phyloP scores from a whole-genome alignment of 1,140 invertebrate species.

The Helicorthomorpha holstii region DNA sequence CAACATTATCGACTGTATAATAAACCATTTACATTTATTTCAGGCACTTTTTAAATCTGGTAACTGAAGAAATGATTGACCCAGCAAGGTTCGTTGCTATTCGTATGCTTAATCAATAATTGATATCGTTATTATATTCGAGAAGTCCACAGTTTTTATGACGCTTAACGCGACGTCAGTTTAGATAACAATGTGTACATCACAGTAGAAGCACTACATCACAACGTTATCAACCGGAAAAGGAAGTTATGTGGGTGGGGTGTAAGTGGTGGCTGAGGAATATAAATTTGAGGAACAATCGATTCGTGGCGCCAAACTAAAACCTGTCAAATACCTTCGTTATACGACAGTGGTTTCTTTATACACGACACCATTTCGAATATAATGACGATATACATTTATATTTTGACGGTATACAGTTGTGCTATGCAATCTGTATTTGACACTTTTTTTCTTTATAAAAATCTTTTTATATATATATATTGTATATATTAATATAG shows the following conservation, averaged over 20 bases:
- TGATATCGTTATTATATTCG: not conserved
- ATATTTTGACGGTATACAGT: too few species aligned
- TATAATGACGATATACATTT: too few species aligned
- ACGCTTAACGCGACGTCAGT: not conserved
- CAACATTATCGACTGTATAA: not conserved
- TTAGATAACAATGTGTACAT: too few species aligned
- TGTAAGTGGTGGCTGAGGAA: too few species aligned
- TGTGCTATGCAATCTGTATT: too few species aligned
- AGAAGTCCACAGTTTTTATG: not conserved
- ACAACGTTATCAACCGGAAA: too few species aligned
- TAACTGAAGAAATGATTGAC: constrained; percentile 84
- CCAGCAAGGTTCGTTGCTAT: constrained; percentile 61
- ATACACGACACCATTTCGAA: too few species aligned
- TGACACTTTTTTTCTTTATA: too few species aligned
- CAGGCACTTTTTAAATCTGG: constrained; percentile 80
- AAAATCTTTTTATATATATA: too few species aligned
- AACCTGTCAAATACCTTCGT: not conserved
- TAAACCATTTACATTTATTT: constrained; percentile 7
- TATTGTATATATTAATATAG: constrained; percentile 31
- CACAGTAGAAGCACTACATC: too few species aligned
- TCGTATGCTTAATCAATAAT: too few species aligned
- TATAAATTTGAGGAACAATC: not conserved
- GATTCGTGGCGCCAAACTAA: not conserved
- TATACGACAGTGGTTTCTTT: not conserved
- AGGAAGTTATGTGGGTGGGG: too few species aligned